A percentile compares a stretch with the other conserved stretches of the same genome.
Conservation (phyloP, 2,113 vertebrate species). For the Megalops atlanticus region DNA sequence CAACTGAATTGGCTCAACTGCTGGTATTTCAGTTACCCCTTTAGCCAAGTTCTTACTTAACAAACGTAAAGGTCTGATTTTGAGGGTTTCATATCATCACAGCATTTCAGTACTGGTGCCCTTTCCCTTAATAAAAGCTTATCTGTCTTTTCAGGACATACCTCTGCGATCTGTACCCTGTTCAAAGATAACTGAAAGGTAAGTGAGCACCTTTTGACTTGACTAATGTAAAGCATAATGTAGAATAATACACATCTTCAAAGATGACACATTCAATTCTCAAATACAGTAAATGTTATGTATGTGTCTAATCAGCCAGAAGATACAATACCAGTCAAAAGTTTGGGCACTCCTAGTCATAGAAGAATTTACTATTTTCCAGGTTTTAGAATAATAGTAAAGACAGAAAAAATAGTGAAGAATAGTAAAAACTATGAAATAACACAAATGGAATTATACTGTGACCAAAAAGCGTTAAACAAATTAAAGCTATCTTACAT, state of each 20-base stretch:
- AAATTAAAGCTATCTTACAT: too few species aligned
- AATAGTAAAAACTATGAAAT: too few species aligned
- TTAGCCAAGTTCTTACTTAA: background rate
- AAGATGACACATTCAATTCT: background rate
- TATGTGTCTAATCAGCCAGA: background rate
- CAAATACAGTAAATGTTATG: background rate
- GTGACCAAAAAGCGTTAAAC: too few species aligned
- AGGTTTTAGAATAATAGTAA: too few species aligned
- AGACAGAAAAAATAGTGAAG: too few species aligned
- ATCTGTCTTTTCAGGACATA: slow-evolving; percentile 74
- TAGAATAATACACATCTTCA: background rate
- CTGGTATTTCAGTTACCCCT: too few species aligned
- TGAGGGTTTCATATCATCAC: background rate
- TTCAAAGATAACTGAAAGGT: slow-evolving; percentile 81
- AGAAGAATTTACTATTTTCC: too few species aligned
- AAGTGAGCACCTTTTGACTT: slow-evolving; percentile 33
- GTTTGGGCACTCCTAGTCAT: too few species aligned
- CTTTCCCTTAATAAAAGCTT: background rate
- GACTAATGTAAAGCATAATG: background rate
- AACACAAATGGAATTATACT: too few species aligned
- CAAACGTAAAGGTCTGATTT: background rate
- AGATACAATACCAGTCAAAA: too few species aligned
- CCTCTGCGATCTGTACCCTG: slow-evolving; percentile 73
- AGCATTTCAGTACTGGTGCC: too few species aligned
- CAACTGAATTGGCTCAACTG: background rate